A percentile compares a stretch with the other conserved stretches of the same genome.
Conservation (phyloP, 2,113 vertebrate genomes). For the Microtus pennsylvanicus region DNA sequence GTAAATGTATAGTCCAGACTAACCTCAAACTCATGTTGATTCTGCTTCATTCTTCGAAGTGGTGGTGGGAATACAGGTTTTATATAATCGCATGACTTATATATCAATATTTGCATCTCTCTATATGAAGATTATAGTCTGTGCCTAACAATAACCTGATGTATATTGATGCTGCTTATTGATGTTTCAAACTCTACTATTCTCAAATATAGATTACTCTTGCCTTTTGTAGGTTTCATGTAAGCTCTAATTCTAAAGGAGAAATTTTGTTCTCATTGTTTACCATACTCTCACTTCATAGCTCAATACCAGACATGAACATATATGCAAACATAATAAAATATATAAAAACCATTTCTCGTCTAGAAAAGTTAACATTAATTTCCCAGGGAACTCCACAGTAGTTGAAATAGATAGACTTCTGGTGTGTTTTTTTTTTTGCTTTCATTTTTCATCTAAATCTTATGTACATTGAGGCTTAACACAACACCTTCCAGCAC, state of each 20-base stretch:
- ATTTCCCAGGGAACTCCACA: not conserved
- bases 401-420: not conserved
- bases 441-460: not conserved
- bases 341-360: not conserved
- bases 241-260: not conserved
- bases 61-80: not conserved
- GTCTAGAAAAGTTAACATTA: not conserved
- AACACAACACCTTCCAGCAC: rapidly evolving
- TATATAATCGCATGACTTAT: not conserved
- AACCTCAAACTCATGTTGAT: not conserved
- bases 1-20: not conserved
- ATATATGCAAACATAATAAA: not conserved
- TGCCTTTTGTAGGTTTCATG: not conserved
- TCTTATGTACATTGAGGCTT: not conserved
- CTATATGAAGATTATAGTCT: not conserved
- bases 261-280: not conserved
- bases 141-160: not conserved
- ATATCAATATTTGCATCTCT: not conserved
- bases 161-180: not conserved
- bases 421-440: not conserved
- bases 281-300: too few species aligned
- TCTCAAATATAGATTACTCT: not conserved
- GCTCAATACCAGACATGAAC: not conserved
- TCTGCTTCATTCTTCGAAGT: not conserved
- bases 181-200: not conserved